A percentile compares a stretch with the other conserved stretches of the same genome.
These are phyloP conservation scores for Tetragonula clypearis DNA, from an alignment of 1,140 invertebrate genomes.

Conservation along the genomic window DNA sequence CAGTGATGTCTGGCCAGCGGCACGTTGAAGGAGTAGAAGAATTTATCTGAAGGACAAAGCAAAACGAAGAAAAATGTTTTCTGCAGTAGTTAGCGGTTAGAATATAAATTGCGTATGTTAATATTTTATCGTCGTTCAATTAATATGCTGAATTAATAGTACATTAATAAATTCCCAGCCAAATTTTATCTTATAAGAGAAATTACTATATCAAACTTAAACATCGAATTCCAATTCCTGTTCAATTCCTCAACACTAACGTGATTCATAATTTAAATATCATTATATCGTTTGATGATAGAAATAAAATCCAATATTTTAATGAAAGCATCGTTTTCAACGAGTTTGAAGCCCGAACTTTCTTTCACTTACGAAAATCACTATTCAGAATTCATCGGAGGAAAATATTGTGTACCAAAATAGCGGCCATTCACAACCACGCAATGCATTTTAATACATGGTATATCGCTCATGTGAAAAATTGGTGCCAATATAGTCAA, in stretches of 20 bases:
- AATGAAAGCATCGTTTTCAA: neutral
- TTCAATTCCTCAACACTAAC: neutral
- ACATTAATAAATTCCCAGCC: neutral
- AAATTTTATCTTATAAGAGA: neutral
- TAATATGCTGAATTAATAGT: neutral
- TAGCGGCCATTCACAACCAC: constrained; percentile 55
- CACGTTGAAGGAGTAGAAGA: constrained; percentile 53
- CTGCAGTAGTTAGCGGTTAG: constrained; percentile 39
- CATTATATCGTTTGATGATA: neutral
- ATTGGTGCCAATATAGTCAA: neutral
- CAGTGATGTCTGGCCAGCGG: constrained; percentile 70
- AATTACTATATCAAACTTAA: no score
- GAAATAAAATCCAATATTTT: neutral
- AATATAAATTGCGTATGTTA: constrained; percentile 56
- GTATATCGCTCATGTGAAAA: constrained; percentile 15
- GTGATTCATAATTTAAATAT: neutral
- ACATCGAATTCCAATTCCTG: no score
- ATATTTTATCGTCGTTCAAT: constrained; percentile 8
- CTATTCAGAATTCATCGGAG: neutral
- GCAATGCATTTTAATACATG: constrained; percentile 10
- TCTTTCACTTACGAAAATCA: neutral
- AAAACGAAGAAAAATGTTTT: constrained; percentile 44
- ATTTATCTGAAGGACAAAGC: constrained; percentile 54
- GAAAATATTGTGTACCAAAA: constrained; percentile 57
- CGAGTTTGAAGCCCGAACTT: neutral